phyloP scores from a whole-genome alignment of 2,113 vertebrate species.

The Rhipidura dahli region DNA sequence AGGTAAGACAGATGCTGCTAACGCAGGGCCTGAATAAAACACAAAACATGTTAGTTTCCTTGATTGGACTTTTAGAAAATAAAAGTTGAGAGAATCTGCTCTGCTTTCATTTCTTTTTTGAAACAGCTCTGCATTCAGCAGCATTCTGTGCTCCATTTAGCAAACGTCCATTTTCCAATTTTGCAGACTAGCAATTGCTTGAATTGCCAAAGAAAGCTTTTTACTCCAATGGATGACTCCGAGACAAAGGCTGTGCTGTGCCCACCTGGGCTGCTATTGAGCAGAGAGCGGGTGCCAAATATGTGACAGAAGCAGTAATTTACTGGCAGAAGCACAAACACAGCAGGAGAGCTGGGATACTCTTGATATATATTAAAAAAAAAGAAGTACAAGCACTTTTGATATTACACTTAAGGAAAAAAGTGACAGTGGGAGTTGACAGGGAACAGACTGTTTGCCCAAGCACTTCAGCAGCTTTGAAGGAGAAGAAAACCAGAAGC shows the following conservation, averaged over 20 bases:
- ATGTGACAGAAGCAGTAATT: not conserved
- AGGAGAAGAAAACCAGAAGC: constrained; percentile 2
- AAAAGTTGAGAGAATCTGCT: not conserved
- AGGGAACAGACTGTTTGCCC: not conserved
- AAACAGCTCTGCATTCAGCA: not conserved
- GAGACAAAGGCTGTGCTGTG: not conserved
- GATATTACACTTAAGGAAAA: not conserved
- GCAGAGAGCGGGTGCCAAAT: not conserved
- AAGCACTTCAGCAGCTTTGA: not conserved
- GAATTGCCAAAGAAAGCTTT: not conserved
- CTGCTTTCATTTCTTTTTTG: not conserved
- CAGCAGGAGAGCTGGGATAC: not conserved
- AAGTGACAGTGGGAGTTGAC: not conserved
- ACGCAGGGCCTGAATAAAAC: not conserved
- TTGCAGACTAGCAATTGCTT: not conserved
- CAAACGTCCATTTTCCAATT: not conserved
- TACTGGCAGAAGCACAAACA: not conserved
- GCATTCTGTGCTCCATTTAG: not conserved
- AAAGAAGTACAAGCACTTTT: not conserved
- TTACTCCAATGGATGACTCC: not conserved
- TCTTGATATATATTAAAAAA: not conserved
- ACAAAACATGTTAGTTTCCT: not conserved
- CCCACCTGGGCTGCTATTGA: not conserved
- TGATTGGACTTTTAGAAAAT: not conserved
- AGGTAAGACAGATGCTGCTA: not conserved